Base-by-base conservation (phyloP, 1,140 invertebrate species). In the Aphidius ervi region DNA sequence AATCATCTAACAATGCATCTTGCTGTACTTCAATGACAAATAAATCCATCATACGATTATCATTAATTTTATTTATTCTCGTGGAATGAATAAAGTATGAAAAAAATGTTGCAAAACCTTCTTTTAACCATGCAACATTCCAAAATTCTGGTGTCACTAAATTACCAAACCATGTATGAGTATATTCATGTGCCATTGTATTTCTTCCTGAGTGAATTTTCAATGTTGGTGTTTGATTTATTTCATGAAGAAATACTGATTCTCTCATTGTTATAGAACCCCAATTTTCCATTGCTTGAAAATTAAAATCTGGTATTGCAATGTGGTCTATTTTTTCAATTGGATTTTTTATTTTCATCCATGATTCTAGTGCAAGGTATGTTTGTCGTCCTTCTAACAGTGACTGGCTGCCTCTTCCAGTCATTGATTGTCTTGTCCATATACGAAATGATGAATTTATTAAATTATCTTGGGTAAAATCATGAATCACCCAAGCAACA, bases 81-180 rank as follows among this genome's bases (percentile, higher is more conserved):
- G 16, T 16, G 0, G 57, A 59, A 67, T 81, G 86, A 65, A 80
- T 87, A 3, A 88, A 78, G 68, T 89, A 88, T 65, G 87, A 83
- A 65, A 92, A 84, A 70, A 87, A 93, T 2, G 85, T 86, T 6
- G 91, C 88, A 62, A 94, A 92, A 1, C 90, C 91, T 69, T 93
- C 91, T 67, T 92, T 93, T 5, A 94, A 76, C 90, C 91, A 93
- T 0, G 92, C 79, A 69, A 92, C 87, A 47, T 84, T 83, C 88
- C 88, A 91, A 82, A 87, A 89, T 60, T 78, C 75, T 66, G 88
- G 88, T 1, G 89, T 91, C 5, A 91, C 89, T 3, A 91, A 74
- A 73, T 92, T 90, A 7, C 89, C 89, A 69, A 91, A 91, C 88
- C 88, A 91, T 64, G 87, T 86, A 78, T 95, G 93, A 0, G 89